A percentile compares a stretch with the other conserved stretches of the same genome.
These are phyloP conservation scores for Xyliphius kryptos DNA, from an alignment of 2,113 vertebrate species.

Conservation along the genomic window DNA sequence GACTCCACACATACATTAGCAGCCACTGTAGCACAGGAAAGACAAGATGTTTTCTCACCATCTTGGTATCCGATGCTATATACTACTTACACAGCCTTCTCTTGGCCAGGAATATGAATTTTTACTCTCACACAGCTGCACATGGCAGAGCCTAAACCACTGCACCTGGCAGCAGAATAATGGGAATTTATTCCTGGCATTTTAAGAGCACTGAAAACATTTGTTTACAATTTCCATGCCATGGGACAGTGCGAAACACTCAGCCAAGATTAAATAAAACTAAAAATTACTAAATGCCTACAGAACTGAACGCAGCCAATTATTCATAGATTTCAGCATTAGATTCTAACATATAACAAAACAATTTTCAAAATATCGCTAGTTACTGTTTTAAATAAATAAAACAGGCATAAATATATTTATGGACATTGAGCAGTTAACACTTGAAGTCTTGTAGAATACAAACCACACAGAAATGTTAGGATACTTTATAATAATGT, in stretches of 20 bases:
- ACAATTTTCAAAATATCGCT: too few relatives aligned
- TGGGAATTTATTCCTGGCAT: conserved; percentile 1
- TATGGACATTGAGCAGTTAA: too few relatives aligned
- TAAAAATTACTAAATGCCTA: conserved; percentile 3
- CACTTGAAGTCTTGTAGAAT: too few relatives aligned
- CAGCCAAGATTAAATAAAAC: conserved; percentile 6
- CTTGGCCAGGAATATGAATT: neutral
- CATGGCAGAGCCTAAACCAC: conserved; percentile 5
- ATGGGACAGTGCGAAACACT: conserved; percentile 1
- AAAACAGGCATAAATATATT: too few relatives aligned
- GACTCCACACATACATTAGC: neutral
- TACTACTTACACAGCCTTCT: neutral
- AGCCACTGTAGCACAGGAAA: neutral
- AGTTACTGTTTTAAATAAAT: too few relatives aligned
- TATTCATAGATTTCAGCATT: too few relatives aligned
- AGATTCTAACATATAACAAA: too few relatives aligned
- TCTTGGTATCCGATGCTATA: neutral
- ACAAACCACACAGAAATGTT: too few relatives aligned
- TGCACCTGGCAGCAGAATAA: conserved; percentile 12
- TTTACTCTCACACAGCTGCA: conserved; percentile 1
- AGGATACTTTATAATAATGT: too few relatives aligned
- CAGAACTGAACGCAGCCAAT: neutral
- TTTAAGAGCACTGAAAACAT: neutral
- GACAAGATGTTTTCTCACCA: neutral
- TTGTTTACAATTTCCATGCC: conserved; percentile 7